Percentiles rank a stretch among this genome's conserved stretches.
phyloP scores from a whole-genome alignment of 2,113 vertebrate genomes.

The Hoplias malabaricus region DNA sequence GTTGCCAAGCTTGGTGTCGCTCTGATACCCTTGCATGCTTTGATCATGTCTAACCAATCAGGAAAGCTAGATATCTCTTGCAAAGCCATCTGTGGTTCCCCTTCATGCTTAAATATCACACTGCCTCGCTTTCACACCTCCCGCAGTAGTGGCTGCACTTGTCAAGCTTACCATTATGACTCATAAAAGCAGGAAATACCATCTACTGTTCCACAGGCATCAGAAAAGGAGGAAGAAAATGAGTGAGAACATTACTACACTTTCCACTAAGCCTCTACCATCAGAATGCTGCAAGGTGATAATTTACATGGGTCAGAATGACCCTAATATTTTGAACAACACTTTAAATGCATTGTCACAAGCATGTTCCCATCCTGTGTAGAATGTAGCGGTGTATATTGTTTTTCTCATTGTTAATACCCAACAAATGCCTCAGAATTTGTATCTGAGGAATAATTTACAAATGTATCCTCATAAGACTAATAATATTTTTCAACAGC shows the following conservation, averaged over 20 bases:
- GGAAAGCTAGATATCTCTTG: background rate
- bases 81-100: slow-evolving; percentile 5
- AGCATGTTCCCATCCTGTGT: no score
- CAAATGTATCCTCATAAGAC: no score
- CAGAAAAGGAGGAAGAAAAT: background rate
- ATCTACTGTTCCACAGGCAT: background rate
- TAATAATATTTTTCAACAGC: no score
- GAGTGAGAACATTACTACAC: background rate
- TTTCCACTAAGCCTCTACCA: background rate
- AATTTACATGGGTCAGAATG: background rate
- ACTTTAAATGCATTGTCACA: background rate
- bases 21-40: slow-evolving; percentile 26
- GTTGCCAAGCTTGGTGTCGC: slow-evolving; percentile 11
- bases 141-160: background rate
- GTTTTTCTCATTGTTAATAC: no score
- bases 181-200: background rate
- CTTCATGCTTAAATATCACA: background rate
- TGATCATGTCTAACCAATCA: slow-evolving; percentile 20
- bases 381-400: no score
- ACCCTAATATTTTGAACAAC: background rate
- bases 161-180: background rate
- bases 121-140: background rate
- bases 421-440: no score
- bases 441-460: no score
- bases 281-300: background rate